Evolutionary conservation across 92 coral and sea anemone genomes (phyloP), one percentile per base, ranked within the genome.

Genomic region (Siderastrea radians): DNA sequence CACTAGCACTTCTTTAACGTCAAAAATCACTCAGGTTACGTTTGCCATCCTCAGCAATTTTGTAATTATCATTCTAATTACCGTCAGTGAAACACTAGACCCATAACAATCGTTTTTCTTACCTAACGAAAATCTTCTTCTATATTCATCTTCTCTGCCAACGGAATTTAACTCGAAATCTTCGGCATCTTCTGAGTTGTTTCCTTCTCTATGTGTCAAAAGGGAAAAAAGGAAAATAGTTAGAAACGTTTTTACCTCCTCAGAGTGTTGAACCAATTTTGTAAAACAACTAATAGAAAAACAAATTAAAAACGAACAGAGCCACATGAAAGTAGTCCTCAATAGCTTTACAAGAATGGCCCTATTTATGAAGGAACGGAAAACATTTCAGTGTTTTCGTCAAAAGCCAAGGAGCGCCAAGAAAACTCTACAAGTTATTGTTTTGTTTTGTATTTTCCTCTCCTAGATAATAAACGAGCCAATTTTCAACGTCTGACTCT

Each of bases 151-250:
- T 17, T 66, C 82, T 65, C 82, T 55, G 67, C 50, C 77, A 38
- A 54, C 64, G 8, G 82, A 90, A 82, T 89, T 91, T 59, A 80
- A 53, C 55, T 92, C 95, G 52, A 94, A 76, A 70, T 90, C 98
- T 70, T 77, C 93, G 2, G 81, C 93, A 46, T 95, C 95, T 44
- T 92, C 93, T 9, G 92, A 80, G 73, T 95, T 91, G 86, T 93
- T 89, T 7, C 69, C 92, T 83, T 90, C 92, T 92, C 98, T 95
- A 49, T 6, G n/a, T 49, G n/a, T 13, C 59, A 4, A 46, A 81
- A 15, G 8, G 66, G 4, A 58, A 73, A 50, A 46, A 53, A 47
- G 17, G 53, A 59, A 16, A 59, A 11, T 59, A 74, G 8, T 74
- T 74, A 4, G 38, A 12, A 74, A 54, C 45, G 26, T 7, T 26